Evolutionary conservation across 2,797 vertebrate genomes (phyloP).

Genomic region (Poeciliopsis turneri): DNA sequence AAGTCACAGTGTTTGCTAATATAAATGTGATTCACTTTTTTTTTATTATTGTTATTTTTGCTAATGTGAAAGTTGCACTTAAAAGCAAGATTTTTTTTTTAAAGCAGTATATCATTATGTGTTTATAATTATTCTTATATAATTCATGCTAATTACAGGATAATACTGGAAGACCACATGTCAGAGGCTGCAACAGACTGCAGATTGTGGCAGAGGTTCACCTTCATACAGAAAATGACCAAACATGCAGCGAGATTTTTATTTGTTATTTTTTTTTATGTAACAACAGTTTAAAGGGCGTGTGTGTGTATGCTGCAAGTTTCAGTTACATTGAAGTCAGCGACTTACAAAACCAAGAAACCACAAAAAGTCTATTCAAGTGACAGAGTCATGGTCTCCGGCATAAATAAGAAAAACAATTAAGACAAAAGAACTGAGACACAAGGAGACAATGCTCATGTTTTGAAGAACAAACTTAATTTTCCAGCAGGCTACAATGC

Average conservation of each 20-base stretch:
- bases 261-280: neutral
- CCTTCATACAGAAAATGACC: neutral
- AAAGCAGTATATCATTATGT: neutral
- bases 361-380: neutral
- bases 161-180: neutral
- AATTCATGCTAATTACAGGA: neutral
- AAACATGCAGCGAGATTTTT: neutral
- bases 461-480: neutral
- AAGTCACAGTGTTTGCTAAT: neutral
- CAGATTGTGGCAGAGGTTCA: neutral
- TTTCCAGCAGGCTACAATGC: neutral
- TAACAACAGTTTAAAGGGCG: neutral
- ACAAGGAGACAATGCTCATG: neutral
- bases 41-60: neutral
- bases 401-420: neutral
- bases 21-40: neutral
- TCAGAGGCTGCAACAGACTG: neutral
- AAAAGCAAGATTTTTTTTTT: neutral
- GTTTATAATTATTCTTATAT: neutral
- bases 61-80: neutral
- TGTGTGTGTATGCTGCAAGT: neutral
- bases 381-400: neutral
- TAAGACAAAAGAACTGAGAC: neutral
- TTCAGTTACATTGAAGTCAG: neutral
- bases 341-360: neutral